phyloP scores from a whole-genome alignment of 2,113 vertebrate genomes.

The Nothobranchius furzeri region DNA sequence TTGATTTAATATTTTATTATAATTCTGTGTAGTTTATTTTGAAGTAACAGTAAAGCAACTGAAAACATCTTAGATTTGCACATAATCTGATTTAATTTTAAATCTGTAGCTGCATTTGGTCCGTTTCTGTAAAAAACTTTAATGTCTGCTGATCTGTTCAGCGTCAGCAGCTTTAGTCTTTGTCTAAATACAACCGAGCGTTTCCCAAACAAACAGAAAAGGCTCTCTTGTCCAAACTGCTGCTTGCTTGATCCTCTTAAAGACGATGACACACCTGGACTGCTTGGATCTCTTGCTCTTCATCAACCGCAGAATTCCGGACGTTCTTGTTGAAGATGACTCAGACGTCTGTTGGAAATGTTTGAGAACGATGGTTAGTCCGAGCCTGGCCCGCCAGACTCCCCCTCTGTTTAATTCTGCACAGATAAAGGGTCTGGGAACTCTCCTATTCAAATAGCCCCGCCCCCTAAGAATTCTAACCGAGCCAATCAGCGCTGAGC shows the following conservation, averaged over 20 bases:
- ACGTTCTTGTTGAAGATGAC: slow-evolving; percentile 48
- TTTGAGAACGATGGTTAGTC: slow-evolving; percentile 23
- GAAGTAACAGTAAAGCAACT: too few relatives aligned
- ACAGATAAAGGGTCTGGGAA: too few relatives aligned
- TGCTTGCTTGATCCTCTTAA: slow-evolving; percentile 15
- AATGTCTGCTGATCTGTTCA: background rate
- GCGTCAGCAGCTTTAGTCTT: slow-evolving; percentile 8
- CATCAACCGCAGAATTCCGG: slow-evolving; percentile 68
- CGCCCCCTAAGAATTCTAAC: too few relatives aligned
- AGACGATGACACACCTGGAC: slow-evolving; percentile 21
- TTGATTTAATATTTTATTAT: too few relatives aligned
- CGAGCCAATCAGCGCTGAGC: too few relatives aligned
- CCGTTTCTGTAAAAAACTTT: background rate
- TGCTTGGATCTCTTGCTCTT: slow-evolving; percentile 66
- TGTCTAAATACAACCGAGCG: slow-evolving; percentile 15
- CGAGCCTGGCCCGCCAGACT: too few relatives aligned
- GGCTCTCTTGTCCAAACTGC: slow-evolving; percentile 21
- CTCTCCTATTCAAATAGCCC: too few relatives aligned
- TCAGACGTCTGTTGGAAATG: slow-evolving; percentile 27
- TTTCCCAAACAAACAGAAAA: slow-evolving; percentile 30
- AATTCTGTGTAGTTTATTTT: too few relatives aligned
- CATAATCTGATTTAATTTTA: too few relatives aligned
- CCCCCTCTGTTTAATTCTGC: too few relatives aligned
- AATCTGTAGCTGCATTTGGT: too few relatives aligned
- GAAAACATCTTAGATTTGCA: too few relatives aligned